Conservation (phyloP, 2,888 invertebrate genomes). For the Drosophila algonquin region DNA sequence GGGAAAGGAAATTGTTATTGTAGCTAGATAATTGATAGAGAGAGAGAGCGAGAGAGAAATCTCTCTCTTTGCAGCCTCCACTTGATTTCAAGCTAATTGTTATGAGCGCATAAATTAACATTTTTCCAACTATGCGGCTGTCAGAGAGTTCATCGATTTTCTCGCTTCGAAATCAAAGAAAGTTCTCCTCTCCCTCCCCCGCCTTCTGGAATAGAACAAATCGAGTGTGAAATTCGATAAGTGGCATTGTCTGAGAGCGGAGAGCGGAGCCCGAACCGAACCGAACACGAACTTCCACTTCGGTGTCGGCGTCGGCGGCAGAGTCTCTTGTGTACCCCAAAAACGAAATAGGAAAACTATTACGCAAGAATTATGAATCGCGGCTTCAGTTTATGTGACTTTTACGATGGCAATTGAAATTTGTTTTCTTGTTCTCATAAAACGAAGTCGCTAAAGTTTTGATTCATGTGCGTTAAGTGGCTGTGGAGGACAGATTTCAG, state of each 20-base stretch:
- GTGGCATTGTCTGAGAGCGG: constrained; percentile 34
- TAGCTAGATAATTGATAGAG: not conserved
- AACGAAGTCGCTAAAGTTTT: constrained; percentile 20
- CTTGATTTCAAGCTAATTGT: constrained; percentile 49
- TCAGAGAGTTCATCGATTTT: constrained; percentile 43
- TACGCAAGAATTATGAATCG: constrained; percentile 45
- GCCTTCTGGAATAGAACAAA: constrained; percentile 44
- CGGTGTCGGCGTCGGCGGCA: not conserved
- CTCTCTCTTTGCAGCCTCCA: constrained; percentile 10
- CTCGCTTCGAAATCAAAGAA: constrained; percentile 32
- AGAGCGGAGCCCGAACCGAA: not conserved
- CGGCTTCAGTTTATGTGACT: constrained; percentile 50
- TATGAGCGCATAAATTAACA: constrained; percentile 43
- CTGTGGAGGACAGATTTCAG: not conserved
- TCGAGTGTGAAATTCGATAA: constrained; percentile 74
- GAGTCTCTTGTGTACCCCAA: constrained; percentile 1
- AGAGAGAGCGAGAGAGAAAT: not conserved
- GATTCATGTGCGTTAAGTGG: constrained; percentile 14
- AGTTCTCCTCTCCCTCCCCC: constrained; percentile 24
- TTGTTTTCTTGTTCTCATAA: constrained; percentile 45
- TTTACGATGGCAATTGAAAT: constrained; percentile 61
- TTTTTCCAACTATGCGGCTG: constrained; percentile 33
- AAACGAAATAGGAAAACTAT: not conserved
- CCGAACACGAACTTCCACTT: constrained; percentile 24
- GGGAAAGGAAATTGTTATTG: not conserved